These are phyloP conservation scores for Cromileptes altivelis DNA, from an alignment of 2,113 vertebrate species.

Conservation along the genomic window DNA sequence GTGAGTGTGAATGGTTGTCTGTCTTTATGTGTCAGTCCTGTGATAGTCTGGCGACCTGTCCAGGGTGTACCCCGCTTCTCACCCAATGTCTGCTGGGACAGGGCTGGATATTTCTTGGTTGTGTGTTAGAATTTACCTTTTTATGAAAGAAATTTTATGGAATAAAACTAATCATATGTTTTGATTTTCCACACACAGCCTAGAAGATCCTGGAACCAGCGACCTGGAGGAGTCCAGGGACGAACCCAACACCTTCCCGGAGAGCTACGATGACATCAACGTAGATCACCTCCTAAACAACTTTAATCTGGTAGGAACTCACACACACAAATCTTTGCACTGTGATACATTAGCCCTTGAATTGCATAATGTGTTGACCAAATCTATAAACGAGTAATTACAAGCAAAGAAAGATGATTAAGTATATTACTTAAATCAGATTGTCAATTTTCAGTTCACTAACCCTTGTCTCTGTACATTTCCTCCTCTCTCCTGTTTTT, in stretches of 20 bases:
- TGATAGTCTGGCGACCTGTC: no score
- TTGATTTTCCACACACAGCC: conserved; percentile 71
- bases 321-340: background rate
- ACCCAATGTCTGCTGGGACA: no score
- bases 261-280: conserved; percentile 88
- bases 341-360: no score
- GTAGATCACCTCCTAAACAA: conserved; percentile 88
- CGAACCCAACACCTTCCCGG: conserved; percentile 86
- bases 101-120: no score
- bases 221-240: conserved; percentile 87
- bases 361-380: no score
- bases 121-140: no score
- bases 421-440: no score
- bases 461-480: background rate
- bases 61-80: no score
- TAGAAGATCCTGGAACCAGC: conserved; percentile 86
- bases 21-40: no score
- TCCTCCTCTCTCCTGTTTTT: conserved; percentile 18
- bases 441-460: background rate
- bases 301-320: conserved; percentile 87
- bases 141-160: background rate
- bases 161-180: background rate
- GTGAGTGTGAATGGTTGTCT: no score
- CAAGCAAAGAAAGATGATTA: no score
- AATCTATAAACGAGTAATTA: no score